Conservation (phyloP, 2,113 vertebrate species). For the Xiphophorus couchianus region DNA sequence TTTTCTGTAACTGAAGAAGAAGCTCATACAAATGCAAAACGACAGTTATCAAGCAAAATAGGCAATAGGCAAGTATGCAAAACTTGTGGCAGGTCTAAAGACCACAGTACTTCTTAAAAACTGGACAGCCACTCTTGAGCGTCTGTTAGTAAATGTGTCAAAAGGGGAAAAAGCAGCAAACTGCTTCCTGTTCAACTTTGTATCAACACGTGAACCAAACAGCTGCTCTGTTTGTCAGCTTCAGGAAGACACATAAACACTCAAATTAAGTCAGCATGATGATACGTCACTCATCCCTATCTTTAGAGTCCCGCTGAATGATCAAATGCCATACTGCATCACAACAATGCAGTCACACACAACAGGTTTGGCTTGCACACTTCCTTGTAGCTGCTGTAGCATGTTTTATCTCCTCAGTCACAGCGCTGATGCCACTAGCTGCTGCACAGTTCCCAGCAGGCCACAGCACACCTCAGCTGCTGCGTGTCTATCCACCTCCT, state of each 20-base stretch:
- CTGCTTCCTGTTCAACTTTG: conserved; percentile 31
- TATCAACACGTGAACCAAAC: conserved; percentile 12
- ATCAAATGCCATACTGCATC: conserved; percentile 7
- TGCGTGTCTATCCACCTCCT: conserved; percentile 73
- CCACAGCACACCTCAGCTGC: conserved; percentile 60
- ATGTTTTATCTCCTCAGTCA: conserved; percentile 35
- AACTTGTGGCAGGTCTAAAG: background rate
- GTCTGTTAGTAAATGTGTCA: conserved; percentile 51
- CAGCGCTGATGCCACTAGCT: conserved; percentile 41
- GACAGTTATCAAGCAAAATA: background rate
- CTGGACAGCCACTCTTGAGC: conserved; percentile 25
- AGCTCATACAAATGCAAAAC: background rate
- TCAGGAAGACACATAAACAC: conserved; percentile 16
- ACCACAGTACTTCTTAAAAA: conserved; percentile 7
- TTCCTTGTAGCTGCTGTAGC: conserved; percentile 22
- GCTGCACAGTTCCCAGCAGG: conserved; percentile 63
- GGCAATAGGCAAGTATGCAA: too few relatives aligned
- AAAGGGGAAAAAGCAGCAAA: conserved; percentile 34
- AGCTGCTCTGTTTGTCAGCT: conserved; percentile 15
- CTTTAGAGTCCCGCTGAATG: background rate
- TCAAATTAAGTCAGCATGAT: conserved; percentile 44
- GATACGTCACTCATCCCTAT: conserved; percentile 11
- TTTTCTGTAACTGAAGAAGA: background rate
- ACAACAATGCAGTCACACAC: conserved; percentile 5
- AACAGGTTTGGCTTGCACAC: conserved; percentile 32